A percentile compares a stretch with the other conserved stretches of the same genome.
These are phyloP conservation scores for Diorhabda sublineata DNA, from an alignment of 1,140 invertebrate genomes.

Conservation along the genomic window DNA sequence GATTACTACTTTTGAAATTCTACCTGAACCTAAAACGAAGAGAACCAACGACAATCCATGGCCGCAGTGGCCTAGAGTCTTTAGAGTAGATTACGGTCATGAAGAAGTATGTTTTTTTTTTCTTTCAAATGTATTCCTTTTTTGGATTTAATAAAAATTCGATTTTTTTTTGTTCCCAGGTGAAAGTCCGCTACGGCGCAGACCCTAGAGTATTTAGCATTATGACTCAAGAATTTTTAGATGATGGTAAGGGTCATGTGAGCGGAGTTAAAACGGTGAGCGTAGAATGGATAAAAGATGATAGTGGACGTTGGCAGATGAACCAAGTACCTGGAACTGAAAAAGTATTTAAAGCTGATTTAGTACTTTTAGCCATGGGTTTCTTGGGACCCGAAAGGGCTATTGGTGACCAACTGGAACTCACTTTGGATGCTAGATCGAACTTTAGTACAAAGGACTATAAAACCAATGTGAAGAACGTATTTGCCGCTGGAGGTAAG, in stretches of 20 bases:
- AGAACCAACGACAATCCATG: slow-evolving; percentile 89
- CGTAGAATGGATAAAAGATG: slow-evolving; percentile 92
- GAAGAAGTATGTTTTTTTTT: slow-evolving; percentile 74
- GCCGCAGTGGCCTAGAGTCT: slow-evolving; percentile 96
- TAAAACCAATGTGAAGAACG: slow-evolving; percentile 74
- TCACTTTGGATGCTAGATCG: slow-evolving; percentile 84
- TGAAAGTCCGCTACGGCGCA: slow-evolving; percentile 78
- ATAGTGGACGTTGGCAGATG: slow-evolving; percentile 92
- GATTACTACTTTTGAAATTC: slow-evolving; percentile 95
- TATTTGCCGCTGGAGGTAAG: slow-evolving; percentile 94
- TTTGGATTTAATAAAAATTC: not conserved
- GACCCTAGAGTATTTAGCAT: slow-evolving; percentile 94
- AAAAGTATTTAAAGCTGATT: slow-evolving; percentile 80
- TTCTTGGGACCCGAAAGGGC: slow-evolving; percentile 95
- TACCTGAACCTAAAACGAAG: slow-evolving; percentile 81
- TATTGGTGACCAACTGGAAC: slow-evolving; percentile 77
- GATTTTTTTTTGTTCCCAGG: slow-evolving; percentile 25
- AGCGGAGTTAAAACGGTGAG: slow-evolving; percentile 83
- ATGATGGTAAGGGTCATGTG: slow-evolving; percentile 86
- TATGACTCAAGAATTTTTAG: slow-evolving; percentile 91
- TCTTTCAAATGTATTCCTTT: no score
- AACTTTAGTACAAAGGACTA: slow-evolving; percentile 89
- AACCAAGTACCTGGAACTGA: slow-evolving; percentile 79
- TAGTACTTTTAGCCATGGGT: slow-evolving; percentile 96
- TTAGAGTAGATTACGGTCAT: slow-evolving; percentile 97